phyloP scores from a whole-genome alignment of 2,113 vertebrate genomes.

The Acanthisitta chloris region DNA sequence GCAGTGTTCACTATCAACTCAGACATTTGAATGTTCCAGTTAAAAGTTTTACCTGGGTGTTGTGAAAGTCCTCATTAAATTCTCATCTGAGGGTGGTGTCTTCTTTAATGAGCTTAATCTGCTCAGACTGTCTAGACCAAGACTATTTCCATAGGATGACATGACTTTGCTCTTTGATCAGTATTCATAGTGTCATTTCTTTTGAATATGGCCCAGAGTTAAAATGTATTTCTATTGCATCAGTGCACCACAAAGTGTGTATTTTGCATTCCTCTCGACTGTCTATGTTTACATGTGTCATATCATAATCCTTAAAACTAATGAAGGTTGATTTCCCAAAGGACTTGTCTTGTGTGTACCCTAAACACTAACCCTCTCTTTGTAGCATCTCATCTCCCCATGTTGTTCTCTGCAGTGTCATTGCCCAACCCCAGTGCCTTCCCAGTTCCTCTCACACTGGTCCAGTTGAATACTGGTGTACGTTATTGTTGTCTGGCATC shows the following conservation, averaged over 20 bases:
- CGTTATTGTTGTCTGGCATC: background rate
- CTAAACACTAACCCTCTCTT: background rate
- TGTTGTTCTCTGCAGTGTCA: background rate
- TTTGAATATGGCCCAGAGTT: constrained; percentile 12
- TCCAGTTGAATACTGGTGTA: background rate
- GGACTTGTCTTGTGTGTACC: background rate
- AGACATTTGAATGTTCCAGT: background rate
- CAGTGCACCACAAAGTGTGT: background rate
- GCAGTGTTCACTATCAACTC: background rate
- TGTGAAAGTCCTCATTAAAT: constrained; percentile 29
- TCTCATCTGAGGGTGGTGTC: background rate
- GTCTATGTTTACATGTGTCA: background rate
- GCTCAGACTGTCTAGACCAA: constrained; percentile 23
- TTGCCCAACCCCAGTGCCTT: background rate
- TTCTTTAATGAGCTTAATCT: constrained; percentile 23
- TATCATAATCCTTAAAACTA: background rate
- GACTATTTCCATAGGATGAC: constrained; percentile 1
- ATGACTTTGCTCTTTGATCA: background rate
- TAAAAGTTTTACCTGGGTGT: background rate
- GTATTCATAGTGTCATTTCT: constrained; percentile 3
- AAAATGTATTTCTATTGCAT: background rate
- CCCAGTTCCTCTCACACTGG: background rate
- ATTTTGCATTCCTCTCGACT: background rate
- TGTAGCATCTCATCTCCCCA: background rate
- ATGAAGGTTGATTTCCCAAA: background rate